Percentiles rank a stretch among this genome's conserved stretches.
phyloP scores from a whole-genome alignment of 2,797 vertebrate genomes.

The Pantherophis alleghaniensis region DNA sequence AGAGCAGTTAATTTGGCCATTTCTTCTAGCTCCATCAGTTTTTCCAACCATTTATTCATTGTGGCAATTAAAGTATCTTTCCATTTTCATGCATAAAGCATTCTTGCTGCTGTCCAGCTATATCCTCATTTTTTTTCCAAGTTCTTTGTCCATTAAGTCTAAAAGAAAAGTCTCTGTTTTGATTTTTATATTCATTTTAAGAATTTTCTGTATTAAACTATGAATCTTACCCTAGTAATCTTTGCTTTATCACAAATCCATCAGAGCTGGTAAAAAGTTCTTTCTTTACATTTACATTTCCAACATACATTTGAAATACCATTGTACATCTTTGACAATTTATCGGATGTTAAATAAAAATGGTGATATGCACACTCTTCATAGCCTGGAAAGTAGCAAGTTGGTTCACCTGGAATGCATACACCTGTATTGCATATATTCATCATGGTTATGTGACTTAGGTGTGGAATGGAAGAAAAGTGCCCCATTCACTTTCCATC shows the following conservation, averaged over 20 bases:
- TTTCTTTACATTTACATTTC: not conserved
- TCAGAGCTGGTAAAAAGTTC: not conserved
- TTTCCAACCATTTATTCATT: not conserved
- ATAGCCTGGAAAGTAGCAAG: not conserved
- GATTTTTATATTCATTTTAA: not conserved
- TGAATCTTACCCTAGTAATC: not conserved
- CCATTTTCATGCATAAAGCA: not conserved
- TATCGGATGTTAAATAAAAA: not conserved
- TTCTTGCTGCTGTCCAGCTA: not conserved
- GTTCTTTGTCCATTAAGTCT: not conserved
- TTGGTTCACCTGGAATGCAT: not conserved
- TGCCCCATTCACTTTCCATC: slow-evolving; percentile 23
- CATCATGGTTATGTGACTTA: slow-evolving; percentile 6
- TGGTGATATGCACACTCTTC: not conserved
- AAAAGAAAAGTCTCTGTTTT: not conserved
- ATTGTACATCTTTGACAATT: not conserved
- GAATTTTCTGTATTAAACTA: not conserved
- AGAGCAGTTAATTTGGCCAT: not conserved
- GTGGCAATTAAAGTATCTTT: not conserved
- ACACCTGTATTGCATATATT: slow-evolving; percentile 5
- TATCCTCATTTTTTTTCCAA: not conserved
- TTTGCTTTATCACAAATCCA: not conserved
- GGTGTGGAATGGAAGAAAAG: slow-evolving; percentile 36
- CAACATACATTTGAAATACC: not conserved
- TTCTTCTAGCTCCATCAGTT: not conserved